Conservation (phyloP, 2,797 vertebrate species). For the Acanthopagrus latus region DNA sequence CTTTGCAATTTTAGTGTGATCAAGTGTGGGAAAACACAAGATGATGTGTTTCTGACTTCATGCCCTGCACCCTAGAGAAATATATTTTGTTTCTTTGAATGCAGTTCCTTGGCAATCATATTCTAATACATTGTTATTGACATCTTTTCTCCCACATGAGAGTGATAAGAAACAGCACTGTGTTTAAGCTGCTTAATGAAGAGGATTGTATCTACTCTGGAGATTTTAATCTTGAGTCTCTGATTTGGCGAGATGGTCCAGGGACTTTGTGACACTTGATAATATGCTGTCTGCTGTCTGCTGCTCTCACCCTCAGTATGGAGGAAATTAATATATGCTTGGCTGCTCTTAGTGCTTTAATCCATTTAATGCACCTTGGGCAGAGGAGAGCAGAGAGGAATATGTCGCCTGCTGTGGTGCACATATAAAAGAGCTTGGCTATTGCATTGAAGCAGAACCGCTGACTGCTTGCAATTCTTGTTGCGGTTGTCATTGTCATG, state of each 20-base stretch:
- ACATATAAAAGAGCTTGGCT: constrained; percentile 63
- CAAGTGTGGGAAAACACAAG: not conserved
- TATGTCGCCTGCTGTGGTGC: constrained; percentile 52
- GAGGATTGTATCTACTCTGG: constrained; percentile 46
- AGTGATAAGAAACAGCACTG: constrained; percentile 24
- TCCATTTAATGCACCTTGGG: constrained; percentile 80
- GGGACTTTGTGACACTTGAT: constrained; percentile 69
- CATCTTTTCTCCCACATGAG: constrained; percentile 17
- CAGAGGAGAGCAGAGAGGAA: constrained; percentile 63
- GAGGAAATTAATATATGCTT: constrained; percentile 78
- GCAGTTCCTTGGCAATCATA: not conserved
- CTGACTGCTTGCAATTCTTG: constrained; percentile 53
- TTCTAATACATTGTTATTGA: constrained; percentile 5
- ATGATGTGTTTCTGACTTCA: not conserved
- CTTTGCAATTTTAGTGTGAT: constrained; percentile 7
- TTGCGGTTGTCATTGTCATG: constrained; percentile 58
- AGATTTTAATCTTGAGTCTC: constrained; percentile 68
- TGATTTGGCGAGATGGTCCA: constrained; percentile 68
- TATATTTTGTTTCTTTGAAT: not conserved
- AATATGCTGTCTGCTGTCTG: constrained; percentile 62
- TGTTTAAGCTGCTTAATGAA: constrained; percentile 50
- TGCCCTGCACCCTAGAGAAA: not conserved
- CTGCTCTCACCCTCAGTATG: constrained; percentile 60
- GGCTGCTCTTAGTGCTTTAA: constrained; percentile 78
- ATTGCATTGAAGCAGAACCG: constrained; percentile 65